Evolutionary conservation across 2,888 invertebrate species (phyloP), one percentile per base, ranked within the genome.

Genomic region (Caenorhabditis sp.): DNA sequence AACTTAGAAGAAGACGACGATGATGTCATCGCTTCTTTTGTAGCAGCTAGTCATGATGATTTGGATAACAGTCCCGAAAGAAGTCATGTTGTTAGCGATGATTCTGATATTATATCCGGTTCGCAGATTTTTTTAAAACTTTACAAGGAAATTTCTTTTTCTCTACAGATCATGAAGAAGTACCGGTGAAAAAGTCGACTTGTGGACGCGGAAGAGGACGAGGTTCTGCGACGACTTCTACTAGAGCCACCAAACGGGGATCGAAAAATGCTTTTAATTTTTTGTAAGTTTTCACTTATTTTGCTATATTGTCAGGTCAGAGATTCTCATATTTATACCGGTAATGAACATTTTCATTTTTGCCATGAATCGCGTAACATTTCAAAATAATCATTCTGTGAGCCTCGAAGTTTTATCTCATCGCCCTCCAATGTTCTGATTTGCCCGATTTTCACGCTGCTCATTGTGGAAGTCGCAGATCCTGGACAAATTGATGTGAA

Each of bases 331-430:
- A 43, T 43, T 31, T 43, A 43, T 43, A 43, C 43, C 43, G 43
- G 43, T 43, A 43, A 43, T 12, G 43, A 43, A 43, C 2, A 7
- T 43, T 43, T 14, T 17, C 14, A 43, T 17, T 43, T 10, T 43
- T 43, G 12, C 43, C 43, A 43, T 3, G 43, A 43, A 43, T 43
- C 7, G 3, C 17, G 43, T 43, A 52, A 52, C 52, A 23, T 23
- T n/a, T 67, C 64, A 53, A 72, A 72, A 58, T 72, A 67, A 53
- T 72, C 71, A n/a, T 38, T 20, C 26, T 72, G 71, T 31, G 71
- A 67, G 10, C 60, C 64, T 7, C 59, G 25, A 61, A 67, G 50
- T 31, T 67, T 64, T 8, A 72, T 67, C 26, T 58, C 61, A 8
- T 56, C 57, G 20, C 71, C 71, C 49, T 72, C 67, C 43, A 72